Conservation (phyloP, 2,888 invertebrate species). For the Sesia apiformis region DNA sequence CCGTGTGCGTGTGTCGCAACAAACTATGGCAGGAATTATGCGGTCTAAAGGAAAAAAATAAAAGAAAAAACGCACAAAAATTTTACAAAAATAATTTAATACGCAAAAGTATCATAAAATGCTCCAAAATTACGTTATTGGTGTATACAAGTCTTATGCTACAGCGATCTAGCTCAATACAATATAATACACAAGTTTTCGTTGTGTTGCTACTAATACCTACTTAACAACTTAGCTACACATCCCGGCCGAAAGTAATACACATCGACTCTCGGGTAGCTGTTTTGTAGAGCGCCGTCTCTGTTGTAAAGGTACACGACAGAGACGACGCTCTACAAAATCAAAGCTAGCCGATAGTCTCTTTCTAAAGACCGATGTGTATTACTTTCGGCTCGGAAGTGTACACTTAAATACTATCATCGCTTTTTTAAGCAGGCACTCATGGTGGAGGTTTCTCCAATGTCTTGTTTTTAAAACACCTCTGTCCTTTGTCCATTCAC, state of each 20-base stretch:
- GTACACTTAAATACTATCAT: slow-evolving; percentile 6
- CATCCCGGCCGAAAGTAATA: not conserved
- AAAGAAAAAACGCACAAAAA: slow-evolving; percentile 18
- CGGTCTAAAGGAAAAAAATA: not conserved
- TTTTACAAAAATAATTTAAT: slow-evolving; percentile 75
- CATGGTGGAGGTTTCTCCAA: slow-evolving; percentile 24
- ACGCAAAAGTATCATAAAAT: slow-evolving; percentile 69
- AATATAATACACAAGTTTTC: slow-evolving; percentile 32
- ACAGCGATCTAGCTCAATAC: slow-evolving; percentile 46
- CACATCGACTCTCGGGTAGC: too few relatives aligned
- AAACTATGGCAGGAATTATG: too few relatives aligned
- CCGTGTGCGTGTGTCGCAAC: too few relatives aligned
- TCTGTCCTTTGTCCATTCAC: too few relatives aligned
- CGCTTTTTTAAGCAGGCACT: slow-evolving; percentile 50
- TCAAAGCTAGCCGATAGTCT: too few relatives aligned
- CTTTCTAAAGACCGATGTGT: too few relatives aligned
- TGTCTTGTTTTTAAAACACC: too few relatives aligned
- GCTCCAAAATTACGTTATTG: slow-evolving; percentile 68
- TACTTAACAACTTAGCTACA: slow-evolving; percentile 5
- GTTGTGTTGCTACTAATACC: slow-evolving; percentile 34
- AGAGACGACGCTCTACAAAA: too few relatives aligned
- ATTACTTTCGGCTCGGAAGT: too few relatives aligned
- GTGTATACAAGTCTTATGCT: slow-evolving; percentile 63
- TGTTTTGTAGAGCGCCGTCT: too few relatives aligned
- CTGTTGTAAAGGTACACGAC: too few relatives aligned